These are phyloP conservation scores for Ochotona princeps DNA, from an alignment of 2,113 vertebrate species.

Conservation along the genomic window DNA sequence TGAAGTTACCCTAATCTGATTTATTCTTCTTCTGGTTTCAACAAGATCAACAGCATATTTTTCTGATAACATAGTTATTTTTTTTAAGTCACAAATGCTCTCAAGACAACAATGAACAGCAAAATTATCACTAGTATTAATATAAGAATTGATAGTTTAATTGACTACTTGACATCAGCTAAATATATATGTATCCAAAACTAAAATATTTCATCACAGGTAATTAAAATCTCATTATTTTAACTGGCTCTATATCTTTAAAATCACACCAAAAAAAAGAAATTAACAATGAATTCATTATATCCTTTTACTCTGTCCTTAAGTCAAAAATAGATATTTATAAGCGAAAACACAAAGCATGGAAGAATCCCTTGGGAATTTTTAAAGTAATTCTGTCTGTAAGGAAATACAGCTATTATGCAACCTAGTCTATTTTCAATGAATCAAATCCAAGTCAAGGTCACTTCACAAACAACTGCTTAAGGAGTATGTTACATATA, in stretches of 20 bases:
- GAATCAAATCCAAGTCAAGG: conserved; percentile 58
- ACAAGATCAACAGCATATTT: not conserved
- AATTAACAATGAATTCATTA: conserved; percentile 40
- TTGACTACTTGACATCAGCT: not conserved
- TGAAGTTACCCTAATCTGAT: not conserved
- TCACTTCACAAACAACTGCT: conserved; percentile 50
- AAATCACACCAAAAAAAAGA: conserved; percentile 43
- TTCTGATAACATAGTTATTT: conserved; percentile 23
- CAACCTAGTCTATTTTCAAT: conserved; percentile 66
- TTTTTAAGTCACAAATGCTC: conserved; percentile 48
- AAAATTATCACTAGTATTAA: conserved; percentile 11
- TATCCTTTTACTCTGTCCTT: conserved; percentile 40
- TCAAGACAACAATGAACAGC: not conserved
- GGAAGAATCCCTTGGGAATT: conserved; percentile 30
- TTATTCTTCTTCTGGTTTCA: not conserved
- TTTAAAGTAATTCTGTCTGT: conserved; percentile 14
- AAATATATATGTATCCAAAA: conserved; percentile 59
- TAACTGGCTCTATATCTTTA: conserved; percentile 38
- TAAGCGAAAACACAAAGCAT: conserved; percentile 51
- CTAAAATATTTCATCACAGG: conserved; percentile 50
- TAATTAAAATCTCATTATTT: conserved; percentile 63
- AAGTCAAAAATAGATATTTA: conserved; percentile 29
- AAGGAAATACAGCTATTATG: conserved; percentile 60
- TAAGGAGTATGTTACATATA: not conserved
- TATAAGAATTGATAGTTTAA: conserved; percentile 37